phyloP scores from a whole-genome alignment of 2,888 invertebrate genomes.

The Drosophila mulleri region DNA sequence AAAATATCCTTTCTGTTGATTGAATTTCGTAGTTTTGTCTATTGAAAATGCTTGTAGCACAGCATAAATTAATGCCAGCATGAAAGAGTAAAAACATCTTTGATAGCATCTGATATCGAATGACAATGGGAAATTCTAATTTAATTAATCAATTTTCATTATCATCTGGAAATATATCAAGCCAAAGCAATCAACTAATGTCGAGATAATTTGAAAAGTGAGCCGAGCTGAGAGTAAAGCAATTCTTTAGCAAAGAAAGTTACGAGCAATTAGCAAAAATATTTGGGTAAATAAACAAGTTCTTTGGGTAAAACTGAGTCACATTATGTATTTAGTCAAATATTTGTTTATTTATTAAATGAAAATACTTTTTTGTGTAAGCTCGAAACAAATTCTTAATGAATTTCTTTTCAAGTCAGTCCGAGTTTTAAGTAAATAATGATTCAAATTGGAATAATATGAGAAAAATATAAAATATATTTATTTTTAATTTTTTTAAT shows the following conservation, averaged over 20 bases:
- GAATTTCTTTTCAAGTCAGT: too few relatives aligned
- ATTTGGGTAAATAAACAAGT: neutral
- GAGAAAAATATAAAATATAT: too few relatives aligned
- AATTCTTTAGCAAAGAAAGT: neutral
- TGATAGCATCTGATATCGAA: neutral
- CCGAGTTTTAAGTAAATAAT: too few relatives aligned
- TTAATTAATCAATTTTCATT: constrained; percentile 1
- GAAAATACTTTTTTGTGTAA: too few relatives aligned
- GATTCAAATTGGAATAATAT: too few relatives aligned
- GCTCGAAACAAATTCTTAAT: too few relatives aligned
- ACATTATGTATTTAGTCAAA: too few relatives aligned
- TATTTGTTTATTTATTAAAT: too few relatives aligned
- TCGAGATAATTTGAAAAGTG: neutral
- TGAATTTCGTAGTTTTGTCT: neutral
- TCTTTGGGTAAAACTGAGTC: too few relatives aligned
- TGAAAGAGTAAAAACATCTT: neutral
- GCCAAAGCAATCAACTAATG: constrained; percentile 2
- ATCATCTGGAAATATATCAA: neutral
- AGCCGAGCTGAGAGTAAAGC: neutral
- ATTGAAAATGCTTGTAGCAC: neutral
- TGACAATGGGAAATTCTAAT: neutral
- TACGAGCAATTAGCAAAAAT: neutral
- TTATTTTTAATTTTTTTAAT: neutral
- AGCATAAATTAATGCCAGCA: neutral
- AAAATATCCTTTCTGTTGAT: neutral